Base-by-base conservation (phyloP, 2,888 invertebrate species). In the Pseudococcus jackbeardsleyi region DNA sequence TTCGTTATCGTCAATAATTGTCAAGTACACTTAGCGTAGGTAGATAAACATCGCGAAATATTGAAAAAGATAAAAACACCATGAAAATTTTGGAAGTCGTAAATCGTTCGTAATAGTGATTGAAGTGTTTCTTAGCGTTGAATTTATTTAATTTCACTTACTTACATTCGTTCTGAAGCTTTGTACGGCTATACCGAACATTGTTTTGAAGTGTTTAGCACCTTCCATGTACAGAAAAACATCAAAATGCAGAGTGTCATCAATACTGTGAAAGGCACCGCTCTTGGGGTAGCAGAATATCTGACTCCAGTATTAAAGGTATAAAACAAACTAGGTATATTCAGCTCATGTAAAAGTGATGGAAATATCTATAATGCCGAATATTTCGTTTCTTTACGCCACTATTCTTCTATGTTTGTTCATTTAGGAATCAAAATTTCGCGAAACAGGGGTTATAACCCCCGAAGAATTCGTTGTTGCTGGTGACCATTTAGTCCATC, bases 401-500 rank as follows among this genome's bases (percentile, higher is more conserved):
- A 9, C 0, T 7, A 22, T 19, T 7, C 19, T 19, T 26, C 0
- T 17, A 86, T 15, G 17, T 72, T 85, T 89, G 88, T 68, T 26
- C 22, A 6, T 89, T 42, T 90, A 98, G 98, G 98, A 98, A 92
- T 98, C 98, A 7, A 98, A 98, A 92, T 99, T 99, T 92, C 95
- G 96, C 90, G 99, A 99, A 92, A 99, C 98, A 17, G 99, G 99
- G 50, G 98, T 99, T 3, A 92, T 99, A 46, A 99, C 99, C n/a
- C 99, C 99, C 0, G 99, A 99, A 92, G 99, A 99, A 93, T 99
- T 99, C 94, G 97, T 99, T 5, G 97, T 96, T 5, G 99, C 99
- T 26, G 99, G 99, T 0, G 99, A 99, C 91, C 99, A 99, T 92
- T 92, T 99, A 88, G 99, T 99, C 0, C 99, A 99, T 92, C 99